Base-by-base conservation (phyloP, 2,888 invertebrate genomes). In the Dasypolia templi region DNA sequence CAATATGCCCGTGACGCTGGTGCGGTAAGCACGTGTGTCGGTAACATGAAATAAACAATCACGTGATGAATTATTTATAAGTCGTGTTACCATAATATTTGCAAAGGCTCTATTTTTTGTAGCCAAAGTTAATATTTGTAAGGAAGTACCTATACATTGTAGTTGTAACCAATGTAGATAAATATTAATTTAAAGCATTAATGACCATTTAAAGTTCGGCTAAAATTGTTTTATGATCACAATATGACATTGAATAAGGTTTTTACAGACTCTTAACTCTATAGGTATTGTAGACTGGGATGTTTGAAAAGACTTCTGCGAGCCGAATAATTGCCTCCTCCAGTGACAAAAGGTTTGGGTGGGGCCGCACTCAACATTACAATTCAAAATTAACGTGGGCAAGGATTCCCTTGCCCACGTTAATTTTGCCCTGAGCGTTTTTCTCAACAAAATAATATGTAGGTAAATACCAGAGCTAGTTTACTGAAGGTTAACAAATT, bases 11-110 rank as follows among this genome's bases (percentile, higher is more conserved):
- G 72, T 84, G 85, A 81, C 71, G 78, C 72, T 76, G 73, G 72
- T 79, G 79, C 66, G 49, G 75, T 77, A 71, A 79, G 65, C 75
- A 77, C 79, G 72, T 68, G 77, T 72, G 79, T 72, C 68, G 80
- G 72, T 74, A 69, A 82, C 75, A 69, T 74, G 76, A 75, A 74
- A 80, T 70, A 72, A 83, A 84, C 84, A 84, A 87, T 80, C 86
- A 87, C 84, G 83, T 83, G 84, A 81, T 76, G 56, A 77, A 82
- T 72, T 73, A 92, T 90, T 77, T 84, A 81, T 74, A 63, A 72
- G 72, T 75, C 81, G 72, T 75, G 58, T 68, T 79, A 59, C 62
- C 62, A 82, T 72, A 66, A 67, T 70, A 75, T 83, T 76, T 77
- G 42, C 59, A 67, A 77, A 72, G 69, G 65, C 58, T 77, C 59